These are phyloP conservation scores for Cyanoliseus patagonus DNA, from an alignment of 2,113 vertebrate genomes.

Conservation along the genomic window DNA sequence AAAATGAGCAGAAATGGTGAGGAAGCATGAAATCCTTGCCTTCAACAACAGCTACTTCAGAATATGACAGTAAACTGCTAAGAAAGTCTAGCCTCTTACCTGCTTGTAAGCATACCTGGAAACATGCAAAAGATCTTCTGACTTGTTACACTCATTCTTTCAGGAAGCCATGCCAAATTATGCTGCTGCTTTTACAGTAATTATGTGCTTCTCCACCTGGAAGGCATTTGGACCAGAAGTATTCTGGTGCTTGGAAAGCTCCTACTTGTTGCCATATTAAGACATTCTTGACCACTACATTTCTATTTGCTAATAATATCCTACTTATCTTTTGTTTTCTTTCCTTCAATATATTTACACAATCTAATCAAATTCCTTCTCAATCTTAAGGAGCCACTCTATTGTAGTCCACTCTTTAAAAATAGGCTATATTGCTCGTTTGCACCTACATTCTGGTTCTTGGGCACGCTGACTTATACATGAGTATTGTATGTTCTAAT, in stretches of 20 bases:
- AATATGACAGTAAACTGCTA: background rate
- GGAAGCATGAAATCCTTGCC: background rate
- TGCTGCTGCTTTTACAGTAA: background rate
- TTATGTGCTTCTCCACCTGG: background rate
- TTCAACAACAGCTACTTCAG: background rate
- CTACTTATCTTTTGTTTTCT: background rate
- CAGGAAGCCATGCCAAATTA: background rate
- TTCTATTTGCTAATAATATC: constrained; percentile 19
- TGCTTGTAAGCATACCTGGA: background rate
- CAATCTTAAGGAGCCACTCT: background rate
- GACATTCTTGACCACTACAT: background rate
- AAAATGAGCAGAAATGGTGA: background rate
- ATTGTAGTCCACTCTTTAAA: background rate
- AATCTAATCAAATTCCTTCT: constrained; percentile 28
- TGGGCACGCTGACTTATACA: background rate
- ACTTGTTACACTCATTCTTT: background rate
- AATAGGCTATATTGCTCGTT: background rate
- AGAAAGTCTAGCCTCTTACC: background rate
- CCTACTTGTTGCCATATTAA: background rate
- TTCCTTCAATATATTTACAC: background rate
- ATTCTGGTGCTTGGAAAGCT: background rate
- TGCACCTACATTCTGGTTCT: background rate
- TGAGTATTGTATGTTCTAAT: background rate
- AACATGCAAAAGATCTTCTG: background rate
- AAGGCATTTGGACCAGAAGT: background rate